phyloP scores from a whole-genome alignment of 2,113 vertebrate genomes.

The Corydoras maculifer region DNA sequence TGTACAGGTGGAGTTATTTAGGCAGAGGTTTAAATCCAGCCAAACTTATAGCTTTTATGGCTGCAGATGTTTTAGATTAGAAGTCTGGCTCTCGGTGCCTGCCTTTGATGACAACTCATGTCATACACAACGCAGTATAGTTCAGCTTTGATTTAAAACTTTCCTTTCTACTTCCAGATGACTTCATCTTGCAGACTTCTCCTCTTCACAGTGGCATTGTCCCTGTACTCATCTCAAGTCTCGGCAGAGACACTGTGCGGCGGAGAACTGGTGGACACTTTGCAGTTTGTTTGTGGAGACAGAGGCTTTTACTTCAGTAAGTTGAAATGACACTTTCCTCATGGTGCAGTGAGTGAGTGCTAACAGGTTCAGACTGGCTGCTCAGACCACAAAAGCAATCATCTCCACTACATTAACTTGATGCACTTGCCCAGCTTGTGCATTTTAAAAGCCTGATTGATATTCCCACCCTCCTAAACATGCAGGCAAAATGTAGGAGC shows the following conservation, averaged over 20 bases:
- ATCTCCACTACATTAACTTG: not conserved
- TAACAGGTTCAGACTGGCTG: slow-evolving; percentile 12
- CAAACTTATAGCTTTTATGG: not conserved
- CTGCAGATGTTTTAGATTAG: not conserved
- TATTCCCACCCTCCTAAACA: too few species aligned
- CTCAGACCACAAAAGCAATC: not conserved
- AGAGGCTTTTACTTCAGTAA: slow-evolving; percentile 85
- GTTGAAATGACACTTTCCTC: slow-evolving; percentile 46
- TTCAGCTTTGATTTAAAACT: slow-evolving; percentile 3
- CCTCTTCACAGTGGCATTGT: slow-evolving; percentile 67
- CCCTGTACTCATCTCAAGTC: slow-evolving; percentile 66
- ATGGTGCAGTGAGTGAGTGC: not conserved
- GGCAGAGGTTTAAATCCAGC: too few species aligned
- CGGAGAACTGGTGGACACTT: slow-evolving; percentile 81
- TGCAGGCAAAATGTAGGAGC: too few species aligned
- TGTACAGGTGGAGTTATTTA: too few species aligned
- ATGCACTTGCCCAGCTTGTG: not conserved
- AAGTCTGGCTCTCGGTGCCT: not conserved
- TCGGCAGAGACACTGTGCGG: slow-evolving; percentile 79
- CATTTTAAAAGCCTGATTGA: not conserved
- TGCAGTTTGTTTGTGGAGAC: slow-evolving; percentile 82
- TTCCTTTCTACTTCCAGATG: slow-evolving; percentile 45
- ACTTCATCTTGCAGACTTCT: slow-evolving; percentile 54
- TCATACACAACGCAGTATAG: not conserved
- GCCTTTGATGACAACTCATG: not conserved